These are phyloP conservation scores for Stegastes partitus DNA, from an alignment of 2,113 vertebrate genomes.

Conservation along the genomic window DNA sequence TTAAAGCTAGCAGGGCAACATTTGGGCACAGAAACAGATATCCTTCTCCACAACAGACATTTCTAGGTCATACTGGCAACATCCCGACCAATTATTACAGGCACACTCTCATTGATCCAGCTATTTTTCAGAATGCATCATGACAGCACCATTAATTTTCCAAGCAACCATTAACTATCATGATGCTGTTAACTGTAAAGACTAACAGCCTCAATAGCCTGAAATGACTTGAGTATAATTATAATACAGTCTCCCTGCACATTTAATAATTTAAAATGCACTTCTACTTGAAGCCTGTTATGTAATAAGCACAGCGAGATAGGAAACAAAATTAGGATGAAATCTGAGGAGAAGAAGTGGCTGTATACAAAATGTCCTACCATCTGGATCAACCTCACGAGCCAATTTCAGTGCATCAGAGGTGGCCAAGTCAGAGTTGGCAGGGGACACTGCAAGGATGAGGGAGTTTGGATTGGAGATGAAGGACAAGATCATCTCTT, in stretches of 20 bases:
- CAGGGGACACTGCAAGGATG: constrained; percentile 86
- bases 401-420: constrained; percentile 87
- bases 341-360: constrained; percentile 24
- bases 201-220: constrained; percentile 6
- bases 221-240: constrained; percentile 16
- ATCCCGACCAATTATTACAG: constrained; percentile 7
- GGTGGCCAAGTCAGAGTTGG: constrained; percentile 88
- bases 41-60: neutral
- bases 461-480: constrained; percentile 87
- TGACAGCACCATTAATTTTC: constrained; percentile 34
- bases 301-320: constrained; percentile 6
- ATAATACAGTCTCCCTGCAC: constrained; percentile 6
- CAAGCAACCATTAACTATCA: constrained; percentile 14
- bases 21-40: constrained; percentile 6
- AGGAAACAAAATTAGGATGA: constrained; percentile 26
- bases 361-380: constrained; percentile 71
- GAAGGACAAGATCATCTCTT: constrained; percentile 86
- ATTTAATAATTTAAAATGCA: constrained; percentile 50
- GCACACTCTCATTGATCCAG: constrained; percentile 16
- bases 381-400: constrained; percentile 86
- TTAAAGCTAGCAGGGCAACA: neutral
- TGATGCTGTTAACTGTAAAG: constrained; percentile 23
- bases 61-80: neutral
- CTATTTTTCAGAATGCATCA: constrained; percentile 22
- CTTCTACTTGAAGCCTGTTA: constrained; percentile 23